Evolutionary conservation across 1,140 invertebrate genomes (phyloP).

Genomic region (Ostrea denselamellosa): DNA sequence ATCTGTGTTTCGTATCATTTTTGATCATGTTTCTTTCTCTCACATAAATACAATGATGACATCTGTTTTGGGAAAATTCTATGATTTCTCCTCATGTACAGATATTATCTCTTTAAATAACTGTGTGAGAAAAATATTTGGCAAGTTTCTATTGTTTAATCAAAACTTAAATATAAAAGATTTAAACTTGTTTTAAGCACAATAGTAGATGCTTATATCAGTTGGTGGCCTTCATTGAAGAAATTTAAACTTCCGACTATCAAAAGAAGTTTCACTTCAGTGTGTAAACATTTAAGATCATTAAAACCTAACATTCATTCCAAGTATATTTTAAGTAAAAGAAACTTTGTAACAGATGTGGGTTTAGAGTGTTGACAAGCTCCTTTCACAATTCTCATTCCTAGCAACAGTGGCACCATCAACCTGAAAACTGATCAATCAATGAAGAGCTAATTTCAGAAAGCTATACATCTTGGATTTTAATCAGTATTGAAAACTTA

Average conservation of each 20-base stretch:
- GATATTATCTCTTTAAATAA: background rate
- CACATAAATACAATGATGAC: too few relatives aligned
- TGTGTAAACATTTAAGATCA: background rate
- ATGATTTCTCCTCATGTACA: background rate
- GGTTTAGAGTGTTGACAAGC: background rate
- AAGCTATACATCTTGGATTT: background rate
- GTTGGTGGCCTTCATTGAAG: background rate
- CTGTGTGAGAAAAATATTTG: background rate
- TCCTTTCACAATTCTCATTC: too few relatives aligned
- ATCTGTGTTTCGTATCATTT: too few relatives aligned
- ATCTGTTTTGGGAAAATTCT: background rate
- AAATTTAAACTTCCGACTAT: conserved; percentile 14
- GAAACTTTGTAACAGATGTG: conserved; percentile 5
- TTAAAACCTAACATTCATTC: background rate
- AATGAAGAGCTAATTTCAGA: background rate
- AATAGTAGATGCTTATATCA: background rate
- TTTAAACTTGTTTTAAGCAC: background rate
- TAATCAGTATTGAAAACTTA: too few relatives aligned
- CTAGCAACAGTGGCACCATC: background rate
- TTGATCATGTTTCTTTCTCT: too few relatives aligned
- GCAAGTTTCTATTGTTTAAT: background rate
- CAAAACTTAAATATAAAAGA: conserved; percentile 1
- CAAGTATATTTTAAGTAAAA: background rate
- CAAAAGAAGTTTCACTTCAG: conserved; percentile 4
- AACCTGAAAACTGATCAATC: background rate